Base-by-base conservation (phyloP, 1,140 invertebrate species). In the Ctenoplectra terminalis region DNA sequence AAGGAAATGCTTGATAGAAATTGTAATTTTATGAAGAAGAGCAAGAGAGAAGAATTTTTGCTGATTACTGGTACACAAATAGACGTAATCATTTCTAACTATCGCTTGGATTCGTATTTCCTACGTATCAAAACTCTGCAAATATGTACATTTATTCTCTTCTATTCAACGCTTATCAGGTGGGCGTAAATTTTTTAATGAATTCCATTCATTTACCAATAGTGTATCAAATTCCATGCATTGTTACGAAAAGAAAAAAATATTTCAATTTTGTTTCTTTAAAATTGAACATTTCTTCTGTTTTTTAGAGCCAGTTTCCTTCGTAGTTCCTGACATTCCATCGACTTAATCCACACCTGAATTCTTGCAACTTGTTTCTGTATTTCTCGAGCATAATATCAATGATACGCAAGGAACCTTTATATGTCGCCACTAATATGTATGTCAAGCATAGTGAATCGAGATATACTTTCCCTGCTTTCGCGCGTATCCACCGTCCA, bases 381-480 rank as follows among this genome's bases (percentile, higher is more conserved):
- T 17, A 52, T 31, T 23, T 54, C 1, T 70, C 34, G 43, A 13
- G 34, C 13, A 20, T 8, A 37, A 50, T 79, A 60, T 50, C 23
- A 71, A 50, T 31, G 50, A 34, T 69, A 31, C 4, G 17, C 8
- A 23, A 23, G 11, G 23, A 69, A 50, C 23, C 23, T 66, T 75
- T 84, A 85, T 85, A 15, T 29, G 66, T 46, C 26, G 54, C 31
- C 67, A 17, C 15, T 66, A 80, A 84, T 87, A 87, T 82, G 50
- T 78, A 37, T 87, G 85, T 78, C 64, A 70, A 37, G 80, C 67
- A 82, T 80, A 64, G 83, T 34, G 77, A 88, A 88, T 88, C 73
- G 82, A 81, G 75, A 84, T 87, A 84, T 79, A 89, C 87, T 89
- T 89, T 89, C 87, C 82, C 87, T 88, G 75, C 87, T 89, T 89